Percentiles rank a stretch among this genome's conserved stretches.
Evolutionary conservation across 2,797 vertebrate genomes (phyloP).

Genomic region (Chanos chanos): DNA sequence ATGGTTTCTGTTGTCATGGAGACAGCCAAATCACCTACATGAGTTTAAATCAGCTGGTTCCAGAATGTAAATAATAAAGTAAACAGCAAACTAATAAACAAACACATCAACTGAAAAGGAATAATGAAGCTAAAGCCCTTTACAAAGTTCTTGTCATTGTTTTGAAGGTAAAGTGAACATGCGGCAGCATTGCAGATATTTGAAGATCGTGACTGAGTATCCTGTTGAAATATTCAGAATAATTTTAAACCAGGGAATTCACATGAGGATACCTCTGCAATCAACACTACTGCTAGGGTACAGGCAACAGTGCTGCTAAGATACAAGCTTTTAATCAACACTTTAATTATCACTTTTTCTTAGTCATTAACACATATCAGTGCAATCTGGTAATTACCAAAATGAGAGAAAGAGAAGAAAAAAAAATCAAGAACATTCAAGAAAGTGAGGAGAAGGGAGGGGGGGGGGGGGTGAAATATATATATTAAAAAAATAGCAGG

Average conservation of each 20-base stretch:
- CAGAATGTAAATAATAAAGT: constrained; percentile 2
- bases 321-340: too few relatives aligned
- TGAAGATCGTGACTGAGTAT: too few relatives aligned
- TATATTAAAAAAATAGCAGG: too few relatives aligned
- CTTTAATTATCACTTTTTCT: background rate
- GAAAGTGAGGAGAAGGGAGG: background rate
- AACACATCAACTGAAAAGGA: background rate
- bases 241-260: too few relatives aligned
- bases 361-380: background rate
- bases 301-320: too few relatives aligned
- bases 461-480: background rate
- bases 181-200: too few relatives aligned
- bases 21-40: background rate
- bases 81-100: constrained; percentile 15
- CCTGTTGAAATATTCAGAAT: too few relatives aligned
- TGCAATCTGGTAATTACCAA: too few relatives aligned
- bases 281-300: too few relatives aligned
- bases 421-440: background rate
- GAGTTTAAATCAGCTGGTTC: background rate
- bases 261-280: too few relatives aligned
- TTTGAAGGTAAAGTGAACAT: too few relatives aligned
- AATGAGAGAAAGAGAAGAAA: background rate
- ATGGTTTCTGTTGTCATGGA: constrained; percentile 11
- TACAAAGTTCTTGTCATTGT: background rate
- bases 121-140: background rate